phyloP scores from a whole-genome alignment of 2,113 vertebrate species.

The Thomomys bottae region DNA sequence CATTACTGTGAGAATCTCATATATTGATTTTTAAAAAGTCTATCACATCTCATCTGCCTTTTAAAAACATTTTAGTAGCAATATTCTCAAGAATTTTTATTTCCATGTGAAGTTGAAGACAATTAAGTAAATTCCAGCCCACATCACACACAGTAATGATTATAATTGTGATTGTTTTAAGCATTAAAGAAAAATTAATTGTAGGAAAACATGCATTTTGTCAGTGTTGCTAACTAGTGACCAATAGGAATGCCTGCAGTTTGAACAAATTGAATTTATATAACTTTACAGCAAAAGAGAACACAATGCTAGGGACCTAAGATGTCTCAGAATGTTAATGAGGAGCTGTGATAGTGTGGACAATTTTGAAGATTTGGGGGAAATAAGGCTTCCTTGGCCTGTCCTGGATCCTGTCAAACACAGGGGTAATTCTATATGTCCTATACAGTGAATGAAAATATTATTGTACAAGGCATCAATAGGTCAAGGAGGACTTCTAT shows the following conservation, averaged over 20 bases:
- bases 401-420: neutral
- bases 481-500: neutral
- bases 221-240: neutral
- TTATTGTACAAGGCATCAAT: too few relatives aligned
- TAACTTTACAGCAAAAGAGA: neutral
- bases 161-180: constrained; percentile 1
- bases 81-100: neutral
- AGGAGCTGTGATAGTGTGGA: neutral
- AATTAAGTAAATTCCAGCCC: neutral
- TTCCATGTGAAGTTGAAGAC: neutral
- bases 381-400: neutral
- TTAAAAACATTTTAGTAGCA: neutral
- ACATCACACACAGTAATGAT: neutral
- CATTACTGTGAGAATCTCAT: neutral
- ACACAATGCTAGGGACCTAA: neutral
- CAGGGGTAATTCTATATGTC: neutral
- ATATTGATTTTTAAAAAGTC: neutral
- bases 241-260: neutral
- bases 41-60: neutral
- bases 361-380: neutral
- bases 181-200: neutral
- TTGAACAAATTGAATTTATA: neutral
- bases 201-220: neutral
- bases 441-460: neutral
- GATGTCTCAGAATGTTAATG: neutral